Evolutionary conservation across 2,888 invertebrate species (phyloP).

Genomic region (Luperina nickerlii): DNA sequence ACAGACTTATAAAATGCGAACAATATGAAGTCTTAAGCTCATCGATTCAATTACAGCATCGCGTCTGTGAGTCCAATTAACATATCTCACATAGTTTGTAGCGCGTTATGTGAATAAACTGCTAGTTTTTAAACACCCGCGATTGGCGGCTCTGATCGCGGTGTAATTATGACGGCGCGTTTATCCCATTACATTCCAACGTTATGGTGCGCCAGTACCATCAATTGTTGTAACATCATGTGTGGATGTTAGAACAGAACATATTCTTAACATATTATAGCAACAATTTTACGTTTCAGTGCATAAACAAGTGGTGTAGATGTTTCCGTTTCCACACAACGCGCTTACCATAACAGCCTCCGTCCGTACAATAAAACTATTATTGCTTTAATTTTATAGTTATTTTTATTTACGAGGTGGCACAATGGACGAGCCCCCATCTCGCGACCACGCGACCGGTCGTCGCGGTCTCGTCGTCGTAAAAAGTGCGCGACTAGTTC

Average conservation of each 20-base stretch:
- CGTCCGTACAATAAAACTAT: conserved; percentile 70
- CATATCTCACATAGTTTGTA: conserved; percentile 45
- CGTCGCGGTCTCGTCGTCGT: conserved; percentile 69
- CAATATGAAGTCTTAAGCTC: conserved; percentile 19
- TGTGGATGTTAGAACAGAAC: conserved; percentile 1
- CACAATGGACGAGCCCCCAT: conserved; percentile 68
- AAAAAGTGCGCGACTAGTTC: conserved; percentile 70
- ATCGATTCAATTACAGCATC: conserved; percentile 46
- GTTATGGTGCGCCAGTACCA: conserved; percentile 30
- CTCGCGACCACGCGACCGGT: conserved; percentile 65
- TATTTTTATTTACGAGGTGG: conserved; percentile 71
- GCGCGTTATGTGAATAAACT: conserved; percentile 51
- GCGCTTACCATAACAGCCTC: conserved; percentile 58
- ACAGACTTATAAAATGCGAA: conserved; percentile 29
- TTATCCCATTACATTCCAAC: conserved; percentile 41
- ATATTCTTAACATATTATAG: conserved; percentile 8
- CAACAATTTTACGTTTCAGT: conserved; percentile 23
- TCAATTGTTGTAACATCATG: conserved; percentile 17
- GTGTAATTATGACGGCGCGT: conserved; percentile 38
- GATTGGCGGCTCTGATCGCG: conserved; percentile 35
- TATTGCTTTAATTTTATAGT: conserved; percentile 72
- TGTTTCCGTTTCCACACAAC: conserved; percentile 52
- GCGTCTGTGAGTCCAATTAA: conserved; percentile 48
- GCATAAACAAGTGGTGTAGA: conserved; percentile 44
- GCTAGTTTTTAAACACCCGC: conserved; percentile 37